A percentile compares a stretch with the other conserved stretches of the same genome.
Conservation (phyloP, 2,888 invertebrate species). For the Pachliopta kotzebuea region DNA sequence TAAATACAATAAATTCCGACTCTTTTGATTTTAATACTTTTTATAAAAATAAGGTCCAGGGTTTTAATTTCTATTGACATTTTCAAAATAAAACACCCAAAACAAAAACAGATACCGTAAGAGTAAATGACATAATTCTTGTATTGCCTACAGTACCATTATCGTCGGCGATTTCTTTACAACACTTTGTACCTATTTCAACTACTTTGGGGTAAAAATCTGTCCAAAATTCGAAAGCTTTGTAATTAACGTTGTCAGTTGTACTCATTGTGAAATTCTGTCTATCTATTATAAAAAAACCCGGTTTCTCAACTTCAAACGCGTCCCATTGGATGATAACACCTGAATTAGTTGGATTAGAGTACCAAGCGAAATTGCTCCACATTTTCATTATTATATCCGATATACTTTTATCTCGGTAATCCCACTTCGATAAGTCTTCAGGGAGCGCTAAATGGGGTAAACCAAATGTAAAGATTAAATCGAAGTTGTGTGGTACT, state of each 20-base stretch:
- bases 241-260: slow-evolving; percentile 84
- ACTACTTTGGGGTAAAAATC: slow-evolving; percentile 89
- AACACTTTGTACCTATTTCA: slow-evolving; percentile 87
- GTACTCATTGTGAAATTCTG: slow-evolving; percentile 88
- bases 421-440: slow-evolving; percentile 85
- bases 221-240: slow-evolving; percentile 91
- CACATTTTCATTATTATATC: slow-evolving; percentile 91
- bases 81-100: slow-evolving; percentile 43
- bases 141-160: slow-evolving; percentile 53
- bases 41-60: slow-evolving; percentile 67
- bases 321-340: slow-evolving; percentile 88
- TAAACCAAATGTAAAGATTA: slow-evolving; percentile 90
- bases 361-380: slow-evolving; percentile 88
- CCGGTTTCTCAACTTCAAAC: slow-evolving; percentile 84
- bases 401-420: slow-evolving; percentile 87
- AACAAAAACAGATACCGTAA: slow-evolving; percentile 50
- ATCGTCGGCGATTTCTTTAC: slow-evolving; percentile 80
- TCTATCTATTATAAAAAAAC: slow-evolving; percentile 86
- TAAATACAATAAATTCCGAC: slow-evolving; percentile 49
- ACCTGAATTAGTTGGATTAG: slow-evolving; percentile 85
- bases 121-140: slow-evolving; percentile 44
- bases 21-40: slow-evolving; percentile 57
- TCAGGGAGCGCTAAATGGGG: slow-evolving; percentile 84
- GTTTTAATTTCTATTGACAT: slow-evolving; percentile 34
- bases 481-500: slow-evolving; percentile 90